Evolutionary conservation across 2,797 vertebrate species (phyloP), one percentile per base, ranked within the genome.

Genomic region (Karalla daura): DNA sequence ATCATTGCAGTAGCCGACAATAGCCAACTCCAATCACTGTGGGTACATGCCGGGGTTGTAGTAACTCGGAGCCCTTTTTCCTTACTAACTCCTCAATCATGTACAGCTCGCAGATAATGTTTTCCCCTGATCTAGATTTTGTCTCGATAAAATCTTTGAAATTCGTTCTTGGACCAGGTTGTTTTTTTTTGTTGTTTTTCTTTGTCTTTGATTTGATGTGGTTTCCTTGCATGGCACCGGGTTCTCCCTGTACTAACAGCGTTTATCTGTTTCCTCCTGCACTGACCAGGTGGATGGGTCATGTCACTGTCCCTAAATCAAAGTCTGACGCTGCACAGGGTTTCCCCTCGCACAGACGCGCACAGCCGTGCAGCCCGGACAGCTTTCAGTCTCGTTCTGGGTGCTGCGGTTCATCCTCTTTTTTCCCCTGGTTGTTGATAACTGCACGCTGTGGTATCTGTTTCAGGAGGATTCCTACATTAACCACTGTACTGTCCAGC

Each of bases 401-500:
- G 67, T 61, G 56, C 21, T 61, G 12, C 15, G 59, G 72, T 80
- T 76, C 67, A 35, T 71, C 63, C 63, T 76, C 64, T 74, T 70
- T n/a, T n/a, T n/a, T n/a, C n/a, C n/a, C 67, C 70, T 79, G 77
- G 69, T 77, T 70, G 74, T 70, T 63, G 63, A 76, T 85, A 89
- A 86, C 83, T 76, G 88, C 87, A 90, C 81, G 73, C 61, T 33
- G 70, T 80, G 78, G 83, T 74, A 59, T 81, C 76, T 82, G 63
- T 86, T 85, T 70, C 71, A 81, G 85, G 70, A 62, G 82, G 80
- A 80, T 77, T 81, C 63, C 61, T 53, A 5, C 65, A 78, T 86
- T 86, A 88, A 89, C 83, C 67, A 20, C 70, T 74, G 59, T 21
- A 39, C 70, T 63, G 45, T 62, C 28, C 37, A 23, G 53, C 59